phyloP scores from a whole-genome alignment of 2,797 vertebrate genomes.

The Bradypus variegatus region DNA sequence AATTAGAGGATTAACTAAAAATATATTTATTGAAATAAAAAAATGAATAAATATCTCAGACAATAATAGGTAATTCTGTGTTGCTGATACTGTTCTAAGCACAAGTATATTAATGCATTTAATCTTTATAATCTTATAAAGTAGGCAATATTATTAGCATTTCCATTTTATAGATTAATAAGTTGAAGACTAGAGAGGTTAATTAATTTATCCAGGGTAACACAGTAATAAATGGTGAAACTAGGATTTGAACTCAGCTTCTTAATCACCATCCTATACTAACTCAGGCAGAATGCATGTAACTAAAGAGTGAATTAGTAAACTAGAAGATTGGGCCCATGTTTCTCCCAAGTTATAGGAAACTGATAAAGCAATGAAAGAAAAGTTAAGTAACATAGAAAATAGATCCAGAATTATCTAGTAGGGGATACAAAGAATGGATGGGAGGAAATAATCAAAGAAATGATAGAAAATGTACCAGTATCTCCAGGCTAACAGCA shows the following conservation, averaged over 20 bases:
- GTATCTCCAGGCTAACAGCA: not conserved
- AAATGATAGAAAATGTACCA: not conserved
- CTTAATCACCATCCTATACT: not conserved
- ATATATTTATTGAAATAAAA: not conserved
- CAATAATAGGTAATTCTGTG: not conserved
- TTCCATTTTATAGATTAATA: slow-evolving; percentile 4
- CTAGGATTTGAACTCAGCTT: not conserved
- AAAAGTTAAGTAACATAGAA: not conserved
- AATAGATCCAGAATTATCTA: slow-evolving; percentile 2
- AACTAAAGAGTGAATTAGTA: not conserved
- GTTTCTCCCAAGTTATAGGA: not conserved
- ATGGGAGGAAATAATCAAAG: not conserved
- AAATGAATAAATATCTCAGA: not conserved
- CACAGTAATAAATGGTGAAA: not conserved
- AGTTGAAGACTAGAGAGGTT: slow-evolving; percentile 16
- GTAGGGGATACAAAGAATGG: not conserved
- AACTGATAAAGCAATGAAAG: not conserved
- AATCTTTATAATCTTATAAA: slow-evolving; percentile 13
- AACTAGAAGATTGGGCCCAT: not conserved
- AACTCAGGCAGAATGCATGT: not conserved
- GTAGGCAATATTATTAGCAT: not conserved
- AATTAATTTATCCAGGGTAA: not conserved
- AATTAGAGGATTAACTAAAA: not conserved
- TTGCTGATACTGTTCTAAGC: not conserved
- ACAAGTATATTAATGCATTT: not conserved